These are phyloP conservation scores for Aix galericulata DNA, from an alignment of 2,113 vertebrate genomes.

Conservation along the genomic window DNA sequence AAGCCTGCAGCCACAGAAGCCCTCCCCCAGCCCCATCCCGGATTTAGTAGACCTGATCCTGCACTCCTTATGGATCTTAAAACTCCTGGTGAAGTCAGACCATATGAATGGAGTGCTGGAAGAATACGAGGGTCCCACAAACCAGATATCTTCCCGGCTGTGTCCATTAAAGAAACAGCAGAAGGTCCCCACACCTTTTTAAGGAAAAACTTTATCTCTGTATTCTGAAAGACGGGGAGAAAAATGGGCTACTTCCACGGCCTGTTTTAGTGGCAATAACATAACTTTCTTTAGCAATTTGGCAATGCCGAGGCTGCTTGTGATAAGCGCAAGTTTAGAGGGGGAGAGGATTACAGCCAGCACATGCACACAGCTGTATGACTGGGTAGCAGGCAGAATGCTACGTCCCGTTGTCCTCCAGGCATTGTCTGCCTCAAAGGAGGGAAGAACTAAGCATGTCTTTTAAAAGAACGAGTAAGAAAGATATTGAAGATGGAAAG, in stretches of 20 bases:
- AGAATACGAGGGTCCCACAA: background rate
- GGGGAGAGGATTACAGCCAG: background rate
- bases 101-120: background rate
- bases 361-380: background rate
- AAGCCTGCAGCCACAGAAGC: background rate
- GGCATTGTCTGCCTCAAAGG: background rate
- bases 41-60: background rate
- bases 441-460: background rate
- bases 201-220: background rate
- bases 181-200: background rate
- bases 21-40: accelerated
- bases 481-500: background rate
- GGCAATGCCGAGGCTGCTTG: background rate
- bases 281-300: background rate
- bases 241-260: background rate
- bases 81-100: background rate
- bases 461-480: conserved; percentile 2
- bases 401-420: background rate
- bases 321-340: background rate
- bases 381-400: background rate
- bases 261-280: background rate
- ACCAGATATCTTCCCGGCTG: background rate
- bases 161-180: background rate
- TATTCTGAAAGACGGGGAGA: background rate
- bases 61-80: background rate